These are phyloP conservation scores for Cnemophilus loriae DNA, from an alignment of 2,113 vertebrate species.

Conservation along the genomic window DNA sequence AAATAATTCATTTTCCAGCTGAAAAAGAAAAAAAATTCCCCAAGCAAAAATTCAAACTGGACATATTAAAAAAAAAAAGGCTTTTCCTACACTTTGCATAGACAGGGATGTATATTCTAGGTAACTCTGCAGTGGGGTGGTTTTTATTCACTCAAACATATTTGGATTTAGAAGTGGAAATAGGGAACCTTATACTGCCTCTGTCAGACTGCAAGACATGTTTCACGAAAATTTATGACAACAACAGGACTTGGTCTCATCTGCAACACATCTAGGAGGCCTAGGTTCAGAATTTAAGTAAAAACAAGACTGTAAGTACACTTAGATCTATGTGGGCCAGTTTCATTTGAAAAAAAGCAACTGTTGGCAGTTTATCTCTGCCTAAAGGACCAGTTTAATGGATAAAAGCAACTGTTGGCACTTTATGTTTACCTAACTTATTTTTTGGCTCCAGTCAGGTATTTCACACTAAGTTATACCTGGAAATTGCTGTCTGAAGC, in stretches of 20 bases:
- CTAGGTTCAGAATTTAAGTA: background rate
- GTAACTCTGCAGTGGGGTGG: background rate
- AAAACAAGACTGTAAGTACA: background rate
- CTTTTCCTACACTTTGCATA: background rate
- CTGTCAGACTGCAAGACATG: background rate
- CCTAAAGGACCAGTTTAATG: background rate
- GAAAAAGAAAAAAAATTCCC: background rate
- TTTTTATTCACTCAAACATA: background rate
- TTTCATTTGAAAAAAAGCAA: background rate
- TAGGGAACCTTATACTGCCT: background rate
- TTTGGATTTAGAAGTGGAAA: background rate
- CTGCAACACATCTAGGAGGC: background rate
- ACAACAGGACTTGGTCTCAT: background rate
- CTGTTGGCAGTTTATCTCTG: background rate
- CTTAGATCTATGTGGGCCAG: background rate
- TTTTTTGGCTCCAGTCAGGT: background rate
- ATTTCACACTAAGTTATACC: background rate
- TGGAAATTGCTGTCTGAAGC: background rate
- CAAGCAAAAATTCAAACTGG: background rate
- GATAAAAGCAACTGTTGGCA: background rate
- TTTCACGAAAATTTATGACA: background rate
- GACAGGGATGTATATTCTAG: background rate
- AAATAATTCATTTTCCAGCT: background rate
- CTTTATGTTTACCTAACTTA: background rate
- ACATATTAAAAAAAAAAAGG: background rate